Evolutionary conservation across 2,888 invertebrate genomes (phyloP).

Genomic region (Dioctria rufipes): DNA sequence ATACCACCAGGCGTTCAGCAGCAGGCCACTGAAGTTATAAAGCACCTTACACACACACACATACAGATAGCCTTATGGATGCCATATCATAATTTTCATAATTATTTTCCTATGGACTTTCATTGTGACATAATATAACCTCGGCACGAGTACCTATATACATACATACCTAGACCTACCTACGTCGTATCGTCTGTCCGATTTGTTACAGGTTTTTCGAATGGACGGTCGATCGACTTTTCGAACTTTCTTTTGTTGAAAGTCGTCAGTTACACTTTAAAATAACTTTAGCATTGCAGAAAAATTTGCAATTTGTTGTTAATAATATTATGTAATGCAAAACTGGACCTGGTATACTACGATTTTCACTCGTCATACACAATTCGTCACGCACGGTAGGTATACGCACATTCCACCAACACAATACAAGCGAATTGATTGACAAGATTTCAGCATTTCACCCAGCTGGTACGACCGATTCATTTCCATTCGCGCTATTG

Average conservation of each 20-base stretch:
- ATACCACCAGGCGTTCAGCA: no score
- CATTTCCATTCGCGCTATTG: neutral
- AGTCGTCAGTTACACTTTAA: neutral
- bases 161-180: no score
- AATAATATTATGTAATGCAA: neutral
- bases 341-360: neutral
- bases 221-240: neutral
- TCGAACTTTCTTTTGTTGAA: constrained; percentile 24
- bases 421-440: neutral
- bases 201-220: constrained; percentile 22
- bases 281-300: constrained; percentile 1
- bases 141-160: neutral
- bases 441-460: neutral
- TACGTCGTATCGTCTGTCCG: neutral
- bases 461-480: neutral
- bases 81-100: constrained; percentile 7
- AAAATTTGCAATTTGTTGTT: neutral
- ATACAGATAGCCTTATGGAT: neutral
- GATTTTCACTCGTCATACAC: neutral
- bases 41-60: no score
- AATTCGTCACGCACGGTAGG: neutral
- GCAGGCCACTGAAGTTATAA: no score
- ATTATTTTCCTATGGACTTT: neutral
- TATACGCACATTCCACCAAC: constrained; percentile 1
- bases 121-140: constrained; percentile 19